Conservation (phyloP, 2,797 vertebrate species). For the Hypotaenidia philippensis region DNA sequence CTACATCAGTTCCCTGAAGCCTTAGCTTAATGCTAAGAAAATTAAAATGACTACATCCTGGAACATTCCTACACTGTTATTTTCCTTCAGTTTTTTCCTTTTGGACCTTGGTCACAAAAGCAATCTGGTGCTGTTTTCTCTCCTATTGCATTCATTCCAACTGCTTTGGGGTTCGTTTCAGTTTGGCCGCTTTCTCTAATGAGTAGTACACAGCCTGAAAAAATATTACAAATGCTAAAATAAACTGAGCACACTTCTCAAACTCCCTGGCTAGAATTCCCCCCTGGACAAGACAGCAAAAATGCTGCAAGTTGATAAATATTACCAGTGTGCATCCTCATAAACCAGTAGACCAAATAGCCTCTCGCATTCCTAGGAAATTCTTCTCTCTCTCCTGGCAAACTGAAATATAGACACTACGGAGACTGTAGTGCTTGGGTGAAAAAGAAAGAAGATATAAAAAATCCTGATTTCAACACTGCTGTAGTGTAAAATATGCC, state of each 20-base stretch:
- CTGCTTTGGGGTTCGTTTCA: background rate
- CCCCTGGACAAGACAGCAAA: background rate
- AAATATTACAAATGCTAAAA: background rate
- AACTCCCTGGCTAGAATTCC: background rate
- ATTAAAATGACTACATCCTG: slow-evolving; percentile 24
- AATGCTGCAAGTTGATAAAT: background rate
- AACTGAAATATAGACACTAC: background rate
- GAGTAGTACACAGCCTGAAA: background rate
- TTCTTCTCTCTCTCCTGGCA: background rate
- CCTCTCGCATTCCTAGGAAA: background rate
- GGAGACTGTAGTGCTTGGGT: background rate
- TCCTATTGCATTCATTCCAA: background rate
- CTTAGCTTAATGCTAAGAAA: slow-evolving; percentile 8
- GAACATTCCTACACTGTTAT: background rate
- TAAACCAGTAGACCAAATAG: background rate
- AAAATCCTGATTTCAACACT: too few relatives aligned
- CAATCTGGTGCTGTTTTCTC: background rate
- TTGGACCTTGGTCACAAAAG: background rate
- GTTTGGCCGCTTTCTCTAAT: background rate
- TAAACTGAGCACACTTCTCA: background rate
- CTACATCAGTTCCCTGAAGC: background rate
- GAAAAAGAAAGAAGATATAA: too few relatives aligned
- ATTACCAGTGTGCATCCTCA: background rate
- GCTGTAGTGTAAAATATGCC: background rate
- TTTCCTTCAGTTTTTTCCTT: background rate